Evolutionary conservation across 2,888 invertebrate species (phyloP).

Genomic region (Cephalotes varians): DNA sequence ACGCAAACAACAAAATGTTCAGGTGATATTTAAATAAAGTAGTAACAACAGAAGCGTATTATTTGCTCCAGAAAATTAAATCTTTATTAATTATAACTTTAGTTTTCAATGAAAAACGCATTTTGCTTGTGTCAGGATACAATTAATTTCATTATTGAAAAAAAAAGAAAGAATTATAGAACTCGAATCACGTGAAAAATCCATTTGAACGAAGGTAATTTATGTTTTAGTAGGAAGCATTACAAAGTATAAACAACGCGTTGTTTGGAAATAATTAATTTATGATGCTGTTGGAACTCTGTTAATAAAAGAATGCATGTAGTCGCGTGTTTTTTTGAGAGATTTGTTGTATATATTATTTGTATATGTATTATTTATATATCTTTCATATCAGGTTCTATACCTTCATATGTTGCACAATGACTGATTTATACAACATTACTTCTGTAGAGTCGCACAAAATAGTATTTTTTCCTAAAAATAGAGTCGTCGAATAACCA

Average conservation of each 20-base stretch:
- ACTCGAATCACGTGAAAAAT: background rate
- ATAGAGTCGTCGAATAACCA: conserved; percentile 17
- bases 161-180: background rate
- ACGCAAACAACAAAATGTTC: background rate
- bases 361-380: background rate
- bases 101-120: background rate
- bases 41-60: background rate
- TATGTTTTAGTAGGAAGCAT: background rate
- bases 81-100: background rate
- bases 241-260: background rate
- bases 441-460: background rate
- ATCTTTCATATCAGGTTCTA: background rate
- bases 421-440: conserved; percentile 8
- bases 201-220: background rate
- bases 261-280: background rate
- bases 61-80: background rate
- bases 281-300: background rate
- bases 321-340: background rate
- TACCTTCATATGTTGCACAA: background rate
- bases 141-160: conserved; percentile 13
- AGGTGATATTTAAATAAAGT: conserved; percentile 39
- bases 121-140: background rate
- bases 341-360: background rate
- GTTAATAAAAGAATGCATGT: background rate
- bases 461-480: conserved; percentile 23